Evolutionary conservation across 2,888 invertebrate genomes (phyloP).

Genomic region (Plutella xylostella): DNA sequence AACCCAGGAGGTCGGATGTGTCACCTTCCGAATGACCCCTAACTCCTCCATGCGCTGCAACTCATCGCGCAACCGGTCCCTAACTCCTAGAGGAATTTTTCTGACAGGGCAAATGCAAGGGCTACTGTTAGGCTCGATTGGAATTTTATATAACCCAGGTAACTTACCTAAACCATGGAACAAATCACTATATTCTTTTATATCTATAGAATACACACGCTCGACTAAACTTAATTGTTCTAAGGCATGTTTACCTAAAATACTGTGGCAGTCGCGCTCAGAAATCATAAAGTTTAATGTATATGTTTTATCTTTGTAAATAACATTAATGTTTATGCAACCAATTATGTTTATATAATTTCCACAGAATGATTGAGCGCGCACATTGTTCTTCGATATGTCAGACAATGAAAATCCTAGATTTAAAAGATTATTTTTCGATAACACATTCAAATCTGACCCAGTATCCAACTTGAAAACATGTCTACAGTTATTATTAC

Average conservation of each 20-base stretch:
- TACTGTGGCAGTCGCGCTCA: too few species aligned
- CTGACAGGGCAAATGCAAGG: slow-evolving; percentile 10
- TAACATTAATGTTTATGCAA: slow-evolving; percentile 3
- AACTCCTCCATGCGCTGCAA: slow-evolving; percentile 10
- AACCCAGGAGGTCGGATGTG: slow-evolving; percentile 19
- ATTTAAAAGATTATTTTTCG: not conserved
- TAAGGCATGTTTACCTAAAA: too few species aligned
- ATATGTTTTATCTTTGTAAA: too few species aligned
- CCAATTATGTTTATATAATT: slow-evolving; percentile 10
- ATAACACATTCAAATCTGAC: not conserved
- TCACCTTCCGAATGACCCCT: slow-evolving; percentile 18
- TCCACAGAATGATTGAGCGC: slow-evolving; percentile 13
- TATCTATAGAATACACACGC: not conserved
- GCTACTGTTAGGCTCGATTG: not conserved
- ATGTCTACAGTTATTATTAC: not conserved
- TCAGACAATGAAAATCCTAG: slow-evolving; percentile 7
- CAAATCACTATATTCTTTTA: slow-evolving; percentile 9
- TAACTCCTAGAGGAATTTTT: slow-evolving; percentile 10
- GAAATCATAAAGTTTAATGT: too few species aligned
- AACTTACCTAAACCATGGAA: slow-evolving; percentile 14
- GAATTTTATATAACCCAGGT: slow-evolving; percentile 12
- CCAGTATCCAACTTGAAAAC: not conserved
- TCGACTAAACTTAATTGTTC: too few species aligned
- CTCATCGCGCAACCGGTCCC: slow-evolving; percentile 7
- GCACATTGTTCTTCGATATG: not conserved